phyloP scores from a whole-genome alignment of 2,888 invertebrate genomes.

The Lithophane socia region DNA sequence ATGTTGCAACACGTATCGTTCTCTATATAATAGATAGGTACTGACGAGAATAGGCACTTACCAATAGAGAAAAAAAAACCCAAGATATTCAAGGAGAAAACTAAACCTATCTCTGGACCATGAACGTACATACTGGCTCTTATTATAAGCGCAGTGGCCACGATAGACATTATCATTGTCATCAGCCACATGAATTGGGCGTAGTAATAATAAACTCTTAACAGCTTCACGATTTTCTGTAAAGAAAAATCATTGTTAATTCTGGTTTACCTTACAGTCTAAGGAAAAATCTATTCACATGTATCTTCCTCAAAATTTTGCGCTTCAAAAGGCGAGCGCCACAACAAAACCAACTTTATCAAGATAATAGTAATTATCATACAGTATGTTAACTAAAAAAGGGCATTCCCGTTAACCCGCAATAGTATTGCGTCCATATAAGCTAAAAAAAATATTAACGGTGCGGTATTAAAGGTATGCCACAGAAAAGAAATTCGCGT shows the following conservation, averaged over 20 bases:
- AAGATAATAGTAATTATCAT: too few relatives aligned
- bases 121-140: too few relatives aligned
- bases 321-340: background rate
- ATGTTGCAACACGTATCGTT: background rate
- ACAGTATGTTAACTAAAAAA: too few relatives aligned
- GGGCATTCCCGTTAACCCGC: too few relatives aligned
- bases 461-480: too few relatives aligned
- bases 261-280: too few relatives aligned
- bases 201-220: constrained; percentile 44
- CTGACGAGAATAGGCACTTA: constrained; percentile 13
- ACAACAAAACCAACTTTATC: background rate
- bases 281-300: background rate
- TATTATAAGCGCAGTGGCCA: background rate
- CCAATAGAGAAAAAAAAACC: constrained; percentile 15
- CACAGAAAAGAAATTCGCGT: too few relatives aligned
- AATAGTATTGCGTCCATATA: too few relatives aligned
- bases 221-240: constrained; percentile 52
- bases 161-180: background rate
- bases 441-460: too few relatives aligned
- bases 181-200: constrained; percentile 27
- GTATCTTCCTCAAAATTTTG: background rate
- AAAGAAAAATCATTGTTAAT: constrained; percentile 19
- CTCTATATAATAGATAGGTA: background rate
- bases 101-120: rapidly evolving
- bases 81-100: background rate